Conservation (phyloP, 2,797 vertebrate genomes). For the Luscinia luscinia region DNA sequence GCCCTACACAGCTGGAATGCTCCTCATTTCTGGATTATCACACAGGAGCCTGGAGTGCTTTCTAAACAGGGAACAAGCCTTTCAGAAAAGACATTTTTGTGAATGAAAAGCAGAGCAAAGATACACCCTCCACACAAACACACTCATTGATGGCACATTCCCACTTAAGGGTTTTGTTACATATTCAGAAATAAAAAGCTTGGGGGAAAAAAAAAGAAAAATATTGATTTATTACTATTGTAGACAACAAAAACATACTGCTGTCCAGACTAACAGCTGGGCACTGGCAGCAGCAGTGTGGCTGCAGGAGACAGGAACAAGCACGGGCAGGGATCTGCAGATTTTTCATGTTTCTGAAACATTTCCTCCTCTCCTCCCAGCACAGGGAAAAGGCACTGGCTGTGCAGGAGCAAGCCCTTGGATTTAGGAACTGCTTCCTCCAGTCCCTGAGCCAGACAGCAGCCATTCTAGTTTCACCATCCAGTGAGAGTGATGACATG, state of each 20-base stretch:
- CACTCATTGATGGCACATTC: neutral
- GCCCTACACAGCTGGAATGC: neutral
- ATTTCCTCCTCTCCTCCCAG: constrained; percentile 34
- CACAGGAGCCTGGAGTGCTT: neutral
- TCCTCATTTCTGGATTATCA: neutral
- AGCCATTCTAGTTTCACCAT: constrained; percentile 45
- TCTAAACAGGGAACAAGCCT: neutral
- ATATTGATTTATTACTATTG: neutral
- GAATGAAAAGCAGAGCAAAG: neutral
- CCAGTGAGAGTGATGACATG: neutral
- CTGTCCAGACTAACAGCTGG: constrained; percentile 21
- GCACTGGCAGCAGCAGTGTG: neutral
- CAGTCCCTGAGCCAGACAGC: constrained; percentile 9
- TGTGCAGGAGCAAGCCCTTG: neutral
- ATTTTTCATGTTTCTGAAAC: constrained; percentile 19
- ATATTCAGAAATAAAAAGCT: neutral
- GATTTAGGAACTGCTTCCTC: constrained; percentile 29
- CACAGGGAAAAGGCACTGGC: neutral
- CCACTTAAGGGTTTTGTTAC: neutral
- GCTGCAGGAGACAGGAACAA: neutral
- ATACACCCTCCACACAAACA: neutral
- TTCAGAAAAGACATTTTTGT: neutral
- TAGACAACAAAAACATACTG: neutral
- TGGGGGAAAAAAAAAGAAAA: rapidly evolving
- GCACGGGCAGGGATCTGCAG: constrained; percentile 21